Base-by-base conservation (phyloP, 2,888 invertebrate species). In the Cheiracanthium punctorium region DNA sequence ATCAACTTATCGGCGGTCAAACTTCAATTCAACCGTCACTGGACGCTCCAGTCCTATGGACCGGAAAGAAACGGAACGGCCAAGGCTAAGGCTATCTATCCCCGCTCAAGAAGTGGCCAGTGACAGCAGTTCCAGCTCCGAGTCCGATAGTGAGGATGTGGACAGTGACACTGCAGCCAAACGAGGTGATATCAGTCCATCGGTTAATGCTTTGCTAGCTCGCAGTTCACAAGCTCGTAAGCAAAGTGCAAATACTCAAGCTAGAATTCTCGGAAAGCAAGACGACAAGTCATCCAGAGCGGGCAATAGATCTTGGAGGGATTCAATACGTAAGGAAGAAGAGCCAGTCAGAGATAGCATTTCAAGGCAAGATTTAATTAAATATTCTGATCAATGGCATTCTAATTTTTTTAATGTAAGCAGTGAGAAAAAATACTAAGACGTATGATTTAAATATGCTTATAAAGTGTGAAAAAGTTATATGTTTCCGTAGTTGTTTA, bases 191-290 rank as follows among this genome's bases (percentile, higher is more conserved):
- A 79, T 86, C 41, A 88, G 88, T 48, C 86, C 88, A 0, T 85
- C 88, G 0, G 88, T 88, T 10, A 85, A 82, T 20, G 79, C 81
- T 0, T 71, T 88, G 0, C 52, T 88, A 8, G 82, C 86, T 12
- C 67, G 88, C 1, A 88, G 88, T 52, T 81, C 88, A 0, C 88
- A 88, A n/a, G 86, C 88, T 20, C 72, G 86, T 14, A 81, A 75
- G 30, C 84, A 88, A 43, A 85, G 88, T 48, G 72, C 80, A 1
- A 37, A 76, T 28, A 82, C 88, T 2, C 80, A 80, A 32, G 82
- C 80, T 0, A 41, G 87, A 30, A 74, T 87, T 12, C 28, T 85
- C 0, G 80, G 80, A 1, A 20, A 30, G 4, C 67, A 72, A 24
- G 81, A 77, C 5, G 71, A 82, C 29, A 76, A 79, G 4, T 33